Conservation (phyloP, 2,888 invertebrate species). For the Euzophera pinguis region DNA sequence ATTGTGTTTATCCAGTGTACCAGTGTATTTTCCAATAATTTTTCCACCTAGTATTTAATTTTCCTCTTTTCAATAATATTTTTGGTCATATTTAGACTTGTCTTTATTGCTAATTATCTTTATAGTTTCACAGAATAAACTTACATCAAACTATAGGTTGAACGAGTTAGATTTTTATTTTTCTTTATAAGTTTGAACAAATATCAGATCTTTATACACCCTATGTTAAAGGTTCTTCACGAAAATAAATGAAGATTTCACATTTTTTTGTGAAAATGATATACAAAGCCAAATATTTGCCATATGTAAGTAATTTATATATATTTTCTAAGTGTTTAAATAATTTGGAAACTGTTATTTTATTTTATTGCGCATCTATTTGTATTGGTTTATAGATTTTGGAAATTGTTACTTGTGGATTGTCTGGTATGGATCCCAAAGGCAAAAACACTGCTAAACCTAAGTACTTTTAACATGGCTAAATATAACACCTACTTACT, state of each 20-base stretch:
- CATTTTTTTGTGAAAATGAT: conserved; percentile 44
- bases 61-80: no score
- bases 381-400: conserved; percentile 25
- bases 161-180: no score
- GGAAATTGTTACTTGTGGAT: background rate
- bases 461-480: no score
- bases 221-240: background rate
- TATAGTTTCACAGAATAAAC: no score
- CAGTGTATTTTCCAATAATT: no score
- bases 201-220: background rate
- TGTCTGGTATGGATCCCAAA: background rate
- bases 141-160: no score
- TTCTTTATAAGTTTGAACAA: no score
- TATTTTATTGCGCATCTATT: conserved; percentile 26
- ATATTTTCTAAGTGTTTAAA: conserved; percentile 58
- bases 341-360: conserved; percentile 46
- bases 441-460: background rate
- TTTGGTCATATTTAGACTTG: no score
- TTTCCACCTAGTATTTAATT: no score
- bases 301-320: conserved; percentile 71
- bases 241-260: conserved; percentile 18
- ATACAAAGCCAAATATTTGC: conserved; percentile 78
- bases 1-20: no score
- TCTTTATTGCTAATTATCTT: no score
- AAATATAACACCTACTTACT: no score